Conservation (phyloP, 1,140 invertebrate species). For the Cecropterus lyciades region DNA sequence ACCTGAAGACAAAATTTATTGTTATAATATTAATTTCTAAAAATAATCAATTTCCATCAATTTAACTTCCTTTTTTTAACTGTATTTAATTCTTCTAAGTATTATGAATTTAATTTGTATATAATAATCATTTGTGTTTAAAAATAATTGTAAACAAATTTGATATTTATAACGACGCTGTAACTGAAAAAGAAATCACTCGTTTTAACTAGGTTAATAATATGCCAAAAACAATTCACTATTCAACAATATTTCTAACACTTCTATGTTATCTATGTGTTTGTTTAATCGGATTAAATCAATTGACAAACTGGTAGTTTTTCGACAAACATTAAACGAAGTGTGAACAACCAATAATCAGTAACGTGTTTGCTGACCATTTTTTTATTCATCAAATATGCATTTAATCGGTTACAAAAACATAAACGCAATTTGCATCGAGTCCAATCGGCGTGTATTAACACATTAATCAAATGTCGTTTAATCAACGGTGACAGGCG, state of each 20-base stretch:
- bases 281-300: background rate
- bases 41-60: too few relatives aligned
- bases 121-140: too few relatives aligned
- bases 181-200: too few relatives aligned
- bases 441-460: conserved; percentile 9
- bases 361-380: conserved; percentile 3
- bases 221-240: too few relatives aligned
- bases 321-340: background rate
- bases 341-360: conserved; percentile 22
- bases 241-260: background rate
- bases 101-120: too few relatives aligned
- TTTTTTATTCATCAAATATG: conserved; percentile 16
- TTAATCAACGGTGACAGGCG: conserved; percentile 9
- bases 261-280: background rate
- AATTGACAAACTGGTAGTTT: background rate
- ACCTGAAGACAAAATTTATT: too few relatives aligned
- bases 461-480: conserved; percentile 22
- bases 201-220: too few relatives aligned
- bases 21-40: too few relatives aligned
- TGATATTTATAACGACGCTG: too few relatives aligned
- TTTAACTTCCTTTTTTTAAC: too few relatives aligned
- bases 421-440: conserved; percentile 24
- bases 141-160: too few relatives aligned
- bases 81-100: too few relatives aligned
- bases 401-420: conserved; percentile 14